Percentiles rank a stretch among this genome's conserved stretches.
phyloP scores from a whole-genome alignment of 2,797 vertebrate genomes.

The Oophaga sylvatica region DNA sequence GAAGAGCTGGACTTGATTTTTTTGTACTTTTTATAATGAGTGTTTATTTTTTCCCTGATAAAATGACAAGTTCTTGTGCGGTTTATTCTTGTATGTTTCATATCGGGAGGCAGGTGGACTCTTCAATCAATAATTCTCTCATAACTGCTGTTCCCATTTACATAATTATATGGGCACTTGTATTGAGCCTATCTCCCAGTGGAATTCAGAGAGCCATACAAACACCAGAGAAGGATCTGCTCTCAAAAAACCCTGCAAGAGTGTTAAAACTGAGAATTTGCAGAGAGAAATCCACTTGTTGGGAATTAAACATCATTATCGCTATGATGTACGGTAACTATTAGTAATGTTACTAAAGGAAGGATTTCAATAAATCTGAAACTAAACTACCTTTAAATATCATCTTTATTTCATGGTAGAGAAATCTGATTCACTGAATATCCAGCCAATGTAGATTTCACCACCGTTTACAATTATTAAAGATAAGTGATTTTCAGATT shows the following conservation, averaged over 20 bases:
- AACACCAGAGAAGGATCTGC: background rate
- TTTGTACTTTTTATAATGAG: constrained; percentile 8
- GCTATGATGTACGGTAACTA: background rate
- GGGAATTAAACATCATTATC: constrained; percentile 4
- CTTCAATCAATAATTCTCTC: constrained; percentile 40
- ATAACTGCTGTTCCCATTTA: constrained; percentile 38
- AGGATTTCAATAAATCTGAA: background rate
- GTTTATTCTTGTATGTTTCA: constrained; percentile 16
- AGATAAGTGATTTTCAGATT: too few species aligned
- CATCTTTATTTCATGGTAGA: too few species aligned
- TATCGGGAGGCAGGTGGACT: constrained; percentile 30
- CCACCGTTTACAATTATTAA: too few species aligned
- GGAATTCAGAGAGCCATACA: constrained; percentile 3
- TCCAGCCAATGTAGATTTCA: too few species aligned
- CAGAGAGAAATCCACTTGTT: background rate
- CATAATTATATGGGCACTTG: constrained; percentile 46
- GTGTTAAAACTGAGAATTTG: background rate
- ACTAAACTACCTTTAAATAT: too few species aligned
- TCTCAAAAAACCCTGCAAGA: background rate
- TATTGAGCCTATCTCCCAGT: constrained; percentile 10
- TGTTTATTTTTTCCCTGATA: background rate
- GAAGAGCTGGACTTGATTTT: background rate
- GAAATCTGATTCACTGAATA: too few species aligned
- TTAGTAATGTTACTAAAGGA: background rate
- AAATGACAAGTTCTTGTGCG: background rate